These are phyloP conservation scores for Amphimedon queenslandica DNA, from an alignment of 37 sponge, comb jelly and placozoan genomes.

Conservation along the genomic window DNA sequence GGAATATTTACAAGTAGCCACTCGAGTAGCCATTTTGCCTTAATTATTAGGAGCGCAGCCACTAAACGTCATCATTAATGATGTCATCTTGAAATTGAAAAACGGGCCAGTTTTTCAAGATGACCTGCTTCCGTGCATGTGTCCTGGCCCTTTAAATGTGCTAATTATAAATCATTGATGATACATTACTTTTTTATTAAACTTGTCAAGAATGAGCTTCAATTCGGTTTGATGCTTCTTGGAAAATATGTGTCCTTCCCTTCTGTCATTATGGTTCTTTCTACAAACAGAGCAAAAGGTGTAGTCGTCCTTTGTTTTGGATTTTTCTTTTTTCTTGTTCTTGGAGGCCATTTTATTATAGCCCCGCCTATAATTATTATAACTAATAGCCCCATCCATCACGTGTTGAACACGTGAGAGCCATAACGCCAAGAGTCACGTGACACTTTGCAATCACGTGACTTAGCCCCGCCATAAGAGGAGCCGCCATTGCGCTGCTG, in stretches of 20 bases:
- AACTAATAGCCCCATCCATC: neutral
- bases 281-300: slow-evolving; percentile 55
- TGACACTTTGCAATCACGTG: neutral
- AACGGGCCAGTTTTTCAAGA: too few relatives aligned
- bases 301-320: neutral
- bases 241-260: slow-evolving; percentile 66
- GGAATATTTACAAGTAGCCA: too few relatives aligned
- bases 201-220: slow-evolving; percentile 29
- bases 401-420: neutral
- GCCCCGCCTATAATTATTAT: neutral
- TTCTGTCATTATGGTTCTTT: slow-evolving; percentile 61
- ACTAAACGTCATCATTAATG: too few relatives aligned
- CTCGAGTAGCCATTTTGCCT: too few relatives aligned
- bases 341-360: neutral
- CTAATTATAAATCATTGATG: too few relatives aligned
- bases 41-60: too few relatives aligned
- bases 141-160: too few relatives aligned
- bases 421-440: slow-evolving; percentile 2
- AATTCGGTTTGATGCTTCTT: slow-evolving; percentile 50
- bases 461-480: neutral
- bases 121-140: too few relatives aligned
- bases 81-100: too few relatives aligned
- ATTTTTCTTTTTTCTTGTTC: neutral
- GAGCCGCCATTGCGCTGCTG: neutral
- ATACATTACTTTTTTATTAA: slow-evolving; percentile 65